Evolutionary conservation across 2,888 invertebrate species (phyloP).

Genomic region (Portevinia maculata): DNA sequence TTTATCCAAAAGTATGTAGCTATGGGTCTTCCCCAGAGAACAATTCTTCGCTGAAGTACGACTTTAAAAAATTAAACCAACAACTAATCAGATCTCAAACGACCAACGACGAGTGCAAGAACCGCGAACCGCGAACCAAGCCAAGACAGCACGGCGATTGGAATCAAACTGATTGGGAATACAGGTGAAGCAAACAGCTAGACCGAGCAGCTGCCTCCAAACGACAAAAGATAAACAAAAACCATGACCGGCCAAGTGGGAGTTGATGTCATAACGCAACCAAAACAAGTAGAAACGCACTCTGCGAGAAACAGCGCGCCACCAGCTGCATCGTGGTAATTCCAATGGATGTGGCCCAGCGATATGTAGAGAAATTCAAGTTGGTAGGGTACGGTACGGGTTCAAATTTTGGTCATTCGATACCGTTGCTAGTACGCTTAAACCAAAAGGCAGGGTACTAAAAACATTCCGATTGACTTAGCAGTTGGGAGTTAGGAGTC

Average conservation of each 20-base stretch:
- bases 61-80: background rate
- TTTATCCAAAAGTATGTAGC: constrained; percentile 54
- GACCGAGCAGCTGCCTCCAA: constrained; percentile 21
- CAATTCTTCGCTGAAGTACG: constrained; percentile 15
- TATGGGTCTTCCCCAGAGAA: constrained; percentile 26
- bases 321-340: constrained; percentile 42
- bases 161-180: constrained; percentile 60
- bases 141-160: constrained; percentile 56
- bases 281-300: constrained; percentile 44
- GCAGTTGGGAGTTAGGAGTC: background rate
- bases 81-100: background rate
- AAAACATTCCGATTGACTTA: constrained; percentile 42
- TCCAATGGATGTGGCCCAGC: constrained; percentile 19
- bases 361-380: constrained; percentile 39
- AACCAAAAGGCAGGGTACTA: constrained; percentile 8
- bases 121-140: constrained; percentile 38
- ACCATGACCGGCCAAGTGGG: constrained; percentile 67
- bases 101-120: constrained; percentile 1
- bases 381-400: constrained; percentile 24
- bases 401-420: constrained; percentile 50
- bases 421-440: constrained; percentile 48
- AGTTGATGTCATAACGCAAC: constrained; percentile 66
- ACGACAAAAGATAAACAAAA: constrained; percentile 63
- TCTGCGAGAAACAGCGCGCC: constrained; percentile 1
- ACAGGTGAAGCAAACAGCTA: constrained; percentile 58